A percentile compares a stretch with the other conserved stretches of the same genome.
These are phyloP conservation scores for Mamestra brassicae DNA, from an alignment of 2,888 invertebrate genomes.

Conservation along the genomic window DNA sequence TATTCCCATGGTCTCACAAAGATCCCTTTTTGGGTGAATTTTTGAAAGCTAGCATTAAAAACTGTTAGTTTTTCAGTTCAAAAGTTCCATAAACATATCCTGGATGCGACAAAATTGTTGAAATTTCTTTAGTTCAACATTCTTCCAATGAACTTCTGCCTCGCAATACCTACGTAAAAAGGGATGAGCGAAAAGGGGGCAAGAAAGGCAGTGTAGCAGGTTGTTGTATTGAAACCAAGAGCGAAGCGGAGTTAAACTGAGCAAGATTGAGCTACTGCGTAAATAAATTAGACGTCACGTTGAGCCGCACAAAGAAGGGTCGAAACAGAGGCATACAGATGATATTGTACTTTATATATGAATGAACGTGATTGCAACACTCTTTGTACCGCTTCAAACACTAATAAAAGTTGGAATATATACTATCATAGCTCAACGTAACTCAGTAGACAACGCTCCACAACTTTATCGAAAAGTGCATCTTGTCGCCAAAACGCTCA, in stretches of 20 bases:
- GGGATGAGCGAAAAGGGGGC: neutral
- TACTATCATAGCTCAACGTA: conserved; percentile 8
- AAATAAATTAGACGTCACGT: neutral
- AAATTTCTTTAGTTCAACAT: neutral
- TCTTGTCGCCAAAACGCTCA: neutral
- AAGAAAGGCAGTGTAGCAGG: conserved; percentile 18
- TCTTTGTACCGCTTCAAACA: conserved; percentile 21
- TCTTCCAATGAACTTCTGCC: neutral
- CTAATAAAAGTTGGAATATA: conserved; percentile 5
- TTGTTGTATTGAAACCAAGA: conserved; percentile 15
- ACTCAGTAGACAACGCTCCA: neutral
- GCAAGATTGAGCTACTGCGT: conserved; percentile 18
- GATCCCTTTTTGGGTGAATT: neutral
- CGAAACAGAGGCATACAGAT: conserved; percentile 10
- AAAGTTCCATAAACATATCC: neutral
- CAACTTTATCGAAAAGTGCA: neutral
- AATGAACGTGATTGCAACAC: neutral
- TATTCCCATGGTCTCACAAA: neutral
- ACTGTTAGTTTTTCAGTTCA: neutral
- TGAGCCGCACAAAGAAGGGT: conserved; percentile 12
- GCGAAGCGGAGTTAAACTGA: conserved; percentile 2
- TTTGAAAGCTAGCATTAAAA: neutral
- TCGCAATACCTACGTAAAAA: neutral
- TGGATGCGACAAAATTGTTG: neutral
- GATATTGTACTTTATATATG: neutral